phyloP scores from a whole-genome alignment of 2,888 invertebrate species.

The Aphodius sticticus region DNA sequence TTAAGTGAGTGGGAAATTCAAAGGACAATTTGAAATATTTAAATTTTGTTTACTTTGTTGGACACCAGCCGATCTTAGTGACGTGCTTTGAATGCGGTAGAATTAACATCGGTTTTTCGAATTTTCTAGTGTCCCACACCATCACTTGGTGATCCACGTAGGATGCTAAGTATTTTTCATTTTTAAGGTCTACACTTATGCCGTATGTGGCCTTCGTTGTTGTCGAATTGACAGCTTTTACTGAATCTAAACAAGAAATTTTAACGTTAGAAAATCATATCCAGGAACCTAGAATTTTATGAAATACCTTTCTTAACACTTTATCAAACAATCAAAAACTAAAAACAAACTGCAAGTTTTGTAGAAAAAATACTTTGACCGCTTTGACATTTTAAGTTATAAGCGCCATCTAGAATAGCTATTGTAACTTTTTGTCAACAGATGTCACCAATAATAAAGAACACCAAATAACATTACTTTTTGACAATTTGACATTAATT shows the following conservation, averaged over 20 bases:
- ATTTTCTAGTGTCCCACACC: conserved; percentile 89
- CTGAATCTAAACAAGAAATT: conserved; percentile 67
- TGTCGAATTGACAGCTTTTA: conserved; percentile 72
- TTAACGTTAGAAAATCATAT: too few relatives aligned
- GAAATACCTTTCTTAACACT: conserved; percentile 28
- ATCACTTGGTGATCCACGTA: conserved; percentile 82
- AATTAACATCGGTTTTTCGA: conserved; percentile 83
- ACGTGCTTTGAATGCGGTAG: conserved; percentile 75
- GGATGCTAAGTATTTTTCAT: conserved; percentile 83
- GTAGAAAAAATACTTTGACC: neutral
- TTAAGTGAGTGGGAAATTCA: neutral
- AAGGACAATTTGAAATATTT: neutral
- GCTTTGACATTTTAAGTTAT: too few relatives aligned
- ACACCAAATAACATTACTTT: too few relatives aligned
- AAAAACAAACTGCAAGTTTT: neutral
- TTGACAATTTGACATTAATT: too few relatives aligned
- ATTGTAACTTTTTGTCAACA: too few relatives aligned
- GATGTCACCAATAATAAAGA: too few relatives aligned
- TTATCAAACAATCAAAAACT: conserved; percentile 27
- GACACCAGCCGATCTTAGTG: conserved; percentile 86
- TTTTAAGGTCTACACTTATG: conserved; percentile 79
- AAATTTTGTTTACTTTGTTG: conserved; percentile 71
- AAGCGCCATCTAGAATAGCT: too few relatives aligned
- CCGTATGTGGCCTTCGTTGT: conserved; percentile 86
- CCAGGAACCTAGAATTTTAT: too few relatives aligned